Percentiles rank a stretch among this genome's conserved stretches.
Evolutionary conservation across 2,888 invertebrate species (phyloP).

Genomic region (Luperina nickerlii): DNA sequence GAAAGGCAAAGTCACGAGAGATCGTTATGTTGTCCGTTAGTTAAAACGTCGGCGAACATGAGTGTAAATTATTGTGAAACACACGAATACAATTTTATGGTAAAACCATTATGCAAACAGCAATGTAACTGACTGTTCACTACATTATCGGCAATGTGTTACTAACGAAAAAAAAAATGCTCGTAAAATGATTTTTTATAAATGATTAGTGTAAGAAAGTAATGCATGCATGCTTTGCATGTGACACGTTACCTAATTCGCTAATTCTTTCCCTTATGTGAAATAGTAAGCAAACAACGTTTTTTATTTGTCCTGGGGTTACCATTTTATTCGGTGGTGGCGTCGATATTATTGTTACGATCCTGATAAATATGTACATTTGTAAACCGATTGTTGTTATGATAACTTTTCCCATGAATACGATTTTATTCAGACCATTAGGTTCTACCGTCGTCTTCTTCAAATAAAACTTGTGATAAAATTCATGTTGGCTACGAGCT

Average conservation of each 20-base stretch:
- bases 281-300: background rate
- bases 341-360: background rate
- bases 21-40: background rate
- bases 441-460: background rate
- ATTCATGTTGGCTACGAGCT: constrained; percentile 10
- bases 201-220: background rate
- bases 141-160: no score
- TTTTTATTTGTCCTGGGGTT: background rate
- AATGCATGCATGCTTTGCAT: background rate
- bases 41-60: background rate
- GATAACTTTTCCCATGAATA: background rate
- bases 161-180: no score
- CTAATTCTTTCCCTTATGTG: background rate
- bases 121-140: no score
- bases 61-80: background rate
- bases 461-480: background rate
- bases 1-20: background rate
- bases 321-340: background rate
- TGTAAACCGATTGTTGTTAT: background rate
- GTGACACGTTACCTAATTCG: background rate
- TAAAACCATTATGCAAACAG: no score
- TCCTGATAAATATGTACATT: background rate
- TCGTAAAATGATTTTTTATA: no score
- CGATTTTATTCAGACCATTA: background rate
- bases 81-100: no score